A percentile compares a stretch with the other conserved stretches of the same genome.
These are phyloP conservation scores for Aplysia californica DNA, from an alignment of 1,140 invertebrate species.

Conservation along the genomic window DNA sequence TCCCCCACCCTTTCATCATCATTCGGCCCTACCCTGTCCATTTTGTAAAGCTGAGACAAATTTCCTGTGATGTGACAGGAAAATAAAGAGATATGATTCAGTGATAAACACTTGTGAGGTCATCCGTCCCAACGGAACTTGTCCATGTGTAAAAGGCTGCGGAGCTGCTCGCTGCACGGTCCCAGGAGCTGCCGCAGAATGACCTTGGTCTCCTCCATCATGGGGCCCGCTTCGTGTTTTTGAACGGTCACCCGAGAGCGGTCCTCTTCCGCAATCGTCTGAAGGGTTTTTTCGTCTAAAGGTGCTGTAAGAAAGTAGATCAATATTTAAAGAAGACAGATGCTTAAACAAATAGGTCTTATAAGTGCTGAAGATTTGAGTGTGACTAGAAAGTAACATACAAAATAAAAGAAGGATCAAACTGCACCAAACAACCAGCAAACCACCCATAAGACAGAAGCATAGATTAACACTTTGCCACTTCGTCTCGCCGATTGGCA, in stretches of 20 bases:
- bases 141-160: neutral
- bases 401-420: neutral
- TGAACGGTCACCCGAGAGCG: constrained; percentile 10
- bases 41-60: too few species aligned
- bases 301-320: neutral
- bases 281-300: neutral
- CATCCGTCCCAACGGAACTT: neutral
- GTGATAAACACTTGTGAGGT: too few species aligned
- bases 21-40: too few species aligned
- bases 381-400: neutral
- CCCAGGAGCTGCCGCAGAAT: neutral
- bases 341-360: neutral
- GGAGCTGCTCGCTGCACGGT: constrained; percentile 10
- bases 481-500: too few species aligned
- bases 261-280: constrained; percentile 20
- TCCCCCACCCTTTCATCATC: too few species aligned
- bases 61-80: too few species aligned
- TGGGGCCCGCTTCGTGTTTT: constrained; percentile 3
- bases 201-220: constrained; percentile 10
- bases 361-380: neutral
- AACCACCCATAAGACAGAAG: too few species aligned
- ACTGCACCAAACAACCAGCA: neutral
- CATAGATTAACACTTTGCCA: too few species aligned
- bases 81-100: too few species aligned
- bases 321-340: neutral